Base-by-base conservation (phyloP, 2,113 vertebrate species). In the Xiphophorus couchianus region DNA sequence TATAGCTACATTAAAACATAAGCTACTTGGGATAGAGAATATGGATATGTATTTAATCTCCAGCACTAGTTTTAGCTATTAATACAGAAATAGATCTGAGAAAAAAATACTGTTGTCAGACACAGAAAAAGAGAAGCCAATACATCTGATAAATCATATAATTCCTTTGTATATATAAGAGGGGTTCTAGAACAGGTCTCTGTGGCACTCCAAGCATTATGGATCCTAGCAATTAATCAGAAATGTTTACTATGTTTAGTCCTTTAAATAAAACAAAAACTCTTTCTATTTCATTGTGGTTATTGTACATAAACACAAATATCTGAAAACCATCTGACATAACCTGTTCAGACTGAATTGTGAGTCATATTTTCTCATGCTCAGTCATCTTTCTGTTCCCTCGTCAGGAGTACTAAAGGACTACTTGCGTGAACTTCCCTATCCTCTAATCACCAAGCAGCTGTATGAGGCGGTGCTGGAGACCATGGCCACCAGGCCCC, bases 381-480 rank as follows among this genome's bases (percentile, higher is more conserved):
- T 13, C 10, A 35, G 30, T 60, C 31, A 22, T 64, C 1, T 2
- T 31, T 74, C 30, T 42, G 22, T 27, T 31, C 4, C 19, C 19
- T 29, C 7, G 0, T 73, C 90, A 99, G 98, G 98, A 10, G 97
- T 99, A 62, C 91, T 99, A 70, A 99, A 99, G 92, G 98, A 99
- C 93, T 99, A 98, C 80, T 93, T 99, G 63, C 95, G 98, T 77
- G 98, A 99, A 90, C 93, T 99, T 17, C 98, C 98, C 54, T 97
- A 94, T 87, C 97, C 98, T 22, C 93, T 99, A 70, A 98, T 99
- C 93, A 96, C 95, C 58, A 97, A 96, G 89, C 94, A 96, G 71
- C 94, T 99, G 77, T 99, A 99, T 0, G 96, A 99, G 75, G 95
- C 96, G 0, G 97, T 99, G 31, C 76, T 99, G 90, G 96, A 96